Evolutionary conservation across 2,113 vertebrate species (phyloP).

Genomic region (Spizaetus ornatus): DNA sequence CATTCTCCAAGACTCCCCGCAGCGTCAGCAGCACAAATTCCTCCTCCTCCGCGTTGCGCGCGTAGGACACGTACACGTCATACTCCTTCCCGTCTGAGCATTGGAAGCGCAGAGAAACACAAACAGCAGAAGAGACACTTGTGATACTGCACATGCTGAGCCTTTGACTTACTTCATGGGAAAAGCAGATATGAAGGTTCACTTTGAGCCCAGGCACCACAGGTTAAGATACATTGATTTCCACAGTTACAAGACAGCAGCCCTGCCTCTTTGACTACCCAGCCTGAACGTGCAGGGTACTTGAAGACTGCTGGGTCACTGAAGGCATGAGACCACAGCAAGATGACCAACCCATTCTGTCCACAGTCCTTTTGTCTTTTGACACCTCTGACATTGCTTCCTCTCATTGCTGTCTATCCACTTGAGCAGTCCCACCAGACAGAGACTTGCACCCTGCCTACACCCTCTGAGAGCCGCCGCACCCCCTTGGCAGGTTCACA

Average conservation of each 20-base stretch:
- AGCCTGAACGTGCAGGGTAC: not conserved
- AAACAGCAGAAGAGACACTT: not conserved
- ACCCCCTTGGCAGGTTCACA: not conserved
- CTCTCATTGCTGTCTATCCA: not conserved
- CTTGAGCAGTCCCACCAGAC: not conserved
- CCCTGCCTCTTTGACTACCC: not conserved
- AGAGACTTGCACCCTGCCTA: not conserved
- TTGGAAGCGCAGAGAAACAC: not conserved
- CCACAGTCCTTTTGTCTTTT: not conserved
- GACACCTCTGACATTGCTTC: not conserved
- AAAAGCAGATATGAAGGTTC: not conserved
- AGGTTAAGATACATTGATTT: not conserved
- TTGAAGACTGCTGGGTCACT: not conserved
- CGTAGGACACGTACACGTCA: slow-evolving; percentile 94
- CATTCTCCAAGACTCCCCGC: slow-evolving; percentile 86
- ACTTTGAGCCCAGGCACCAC: not conserved
- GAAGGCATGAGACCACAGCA: not conserved
- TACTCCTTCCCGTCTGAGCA: slow-evolving; percentile 89
- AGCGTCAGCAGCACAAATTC: slow-evolving; percentile 89
- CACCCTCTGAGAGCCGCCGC: not conserved
- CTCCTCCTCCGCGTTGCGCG: slow-evolving; percentile 90
- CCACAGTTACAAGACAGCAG: not conserved
- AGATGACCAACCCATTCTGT: not conserved
- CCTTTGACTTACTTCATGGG: not conserved
- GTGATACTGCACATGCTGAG: not conserved